Conservation (phyloP, 2,113 vertebrate species). For the Vulpes lagopus region DNA sequence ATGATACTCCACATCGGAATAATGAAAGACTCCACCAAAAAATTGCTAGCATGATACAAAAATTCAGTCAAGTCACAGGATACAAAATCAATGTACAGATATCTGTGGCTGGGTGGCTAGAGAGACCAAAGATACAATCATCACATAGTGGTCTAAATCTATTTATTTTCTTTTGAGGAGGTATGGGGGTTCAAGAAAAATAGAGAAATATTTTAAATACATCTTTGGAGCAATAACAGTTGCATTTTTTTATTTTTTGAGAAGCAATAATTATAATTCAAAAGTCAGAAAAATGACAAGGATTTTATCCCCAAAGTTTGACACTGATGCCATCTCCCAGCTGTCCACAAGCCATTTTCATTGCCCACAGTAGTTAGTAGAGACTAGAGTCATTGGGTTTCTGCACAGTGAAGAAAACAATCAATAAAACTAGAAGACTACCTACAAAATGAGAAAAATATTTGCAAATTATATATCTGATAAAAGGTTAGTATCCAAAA, state of each 20-base stretch:
- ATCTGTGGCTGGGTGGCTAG: not conserved
- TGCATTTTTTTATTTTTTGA: constrained; percentile 57
- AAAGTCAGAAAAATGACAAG: constrained; percentile 53
- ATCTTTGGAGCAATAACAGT: constrained; percentile 43
- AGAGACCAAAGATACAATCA: not conserved
- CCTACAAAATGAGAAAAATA: not conserved
- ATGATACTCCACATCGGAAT: not conserved
- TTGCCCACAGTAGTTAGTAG: not conserved
- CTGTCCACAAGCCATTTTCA: not conserved
- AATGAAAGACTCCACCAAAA: not conserved
- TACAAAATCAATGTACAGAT: not conserved
- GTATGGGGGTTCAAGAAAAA: constrained; percentile 14
- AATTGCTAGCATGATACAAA: not conserved
- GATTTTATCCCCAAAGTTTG: not conserved
- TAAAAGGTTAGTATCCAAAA: not conserved
- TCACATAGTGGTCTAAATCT: constrained; percentile 16
- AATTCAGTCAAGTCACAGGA: not conserved
- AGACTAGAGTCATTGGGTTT: not conserved
- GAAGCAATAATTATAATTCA: constrained; percentile 54
- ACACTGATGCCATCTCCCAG: not conserved
- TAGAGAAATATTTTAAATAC: constrained; percentile 52
- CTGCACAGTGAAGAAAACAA: not conserved
- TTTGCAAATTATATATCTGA: not conserved
- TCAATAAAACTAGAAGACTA: not conserved
- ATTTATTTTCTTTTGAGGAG: constrained; percentile 40